Conservation (phyloP, 2,113 vertebrate species). For the Sardina pilchardus region DNA sequence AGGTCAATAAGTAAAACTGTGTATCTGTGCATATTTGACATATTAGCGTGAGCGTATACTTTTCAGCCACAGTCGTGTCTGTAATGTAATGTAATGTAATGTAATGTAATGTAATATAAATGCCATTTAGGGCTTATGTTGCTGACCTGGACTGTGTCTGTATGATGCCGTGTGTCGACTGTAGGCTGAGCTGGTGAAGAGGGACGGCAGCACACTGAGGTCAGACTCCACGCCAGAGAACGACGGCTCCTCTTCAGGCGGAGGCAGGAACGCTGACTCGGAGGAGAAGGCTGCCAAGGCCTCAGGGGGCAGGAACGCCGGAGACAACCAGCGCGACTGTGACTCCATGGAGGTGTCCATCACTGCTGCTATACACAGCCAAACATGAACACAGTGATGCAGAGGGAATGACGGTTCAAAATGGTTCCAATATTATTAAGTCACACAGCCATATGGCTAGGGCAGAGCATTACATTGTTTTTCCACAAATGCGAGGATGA, state of each 20-base stretch:
- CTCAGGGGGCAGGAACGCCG: conserved; percentile 60
- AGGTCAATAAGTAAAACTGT: background rate
- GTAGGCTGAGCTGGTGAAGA: conserved; percentile 53
- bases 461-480: background rate
- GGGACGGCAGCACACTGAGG: conserved; percentile 41
- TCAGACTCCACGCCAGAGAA: conserved; percentile 66
- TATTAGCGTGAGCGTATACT: background rate
- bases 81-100: no score
- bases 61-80: background rate
- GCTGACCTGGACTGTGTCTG: conserved; percentile 71
- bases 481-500: background rate
- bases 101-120: no score
- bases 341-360: conserved; percentile 53
- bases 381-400: background rate
- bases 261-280: conserved; percentile 56
- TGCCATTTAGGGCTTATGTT: background rate
- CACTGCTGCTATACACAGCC: background rate
- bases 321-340: conserved; percentile 62
- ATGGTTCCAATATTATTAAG: background rate
- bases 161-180: conserved; percentile 61
- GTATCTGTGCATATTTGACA: no score
- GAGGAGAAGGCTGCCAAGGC: conserved; percentile 56
- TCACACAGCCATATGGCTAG: background rate
- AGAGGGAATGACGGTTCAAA: background rate
- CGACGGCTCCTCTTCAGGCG: conserved; percentile 58